These are phyloP conservation scores for Homalodisca vitripennis DNA, from an alignment of 1,140 invertebrate species.

Conservation along the genomic window DNA sequence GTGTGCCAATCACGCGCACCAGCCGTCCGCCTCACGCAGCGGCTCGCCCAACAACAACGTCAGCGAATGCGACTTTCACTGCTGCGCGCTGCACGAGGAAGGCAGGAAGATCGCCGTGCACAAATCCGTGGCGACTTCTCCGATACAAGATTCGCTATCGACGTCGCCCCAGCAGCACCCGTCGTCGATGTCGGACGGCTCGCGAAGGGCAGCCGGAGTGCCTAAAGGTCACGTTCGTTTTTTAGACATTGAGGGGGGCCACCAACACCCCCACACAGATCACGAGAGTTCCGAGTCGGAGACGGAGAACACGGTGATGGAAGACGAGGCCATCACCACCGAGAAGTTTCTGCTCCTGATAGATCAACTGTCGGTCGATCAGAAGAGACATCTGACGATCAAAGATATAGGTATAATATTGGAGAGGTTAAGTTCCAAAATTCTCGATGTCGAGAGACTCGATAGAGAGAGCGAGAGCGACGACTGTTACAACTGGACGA, in stretches of 20 bases:
- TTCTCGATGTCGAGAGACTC: conserved; percentile 87
- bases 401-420: conserved; percentile 94
- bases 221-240: conserved; percentile 67
- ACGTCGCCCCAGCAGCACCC: conserved; percentile 60
- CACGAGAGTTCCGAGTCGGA: conserved; percentile 88
- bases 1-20: conserved; percentile 71
- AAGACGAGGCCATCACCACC: conserved; percentile 82
- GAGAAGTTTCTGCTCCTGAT: conserved; percentile 90
- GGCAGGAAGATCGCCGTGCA: conserved; percentile 84
- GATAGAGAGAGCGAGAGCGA: conserved; percentile 88
- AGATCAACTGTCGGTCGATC: conserved; percentile 87
- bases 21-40: conserved; percentile 60
- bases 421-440: conserved; percentile 87
- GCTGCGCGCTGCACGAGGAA: conserved; percentile 89
- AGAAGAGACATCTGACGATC: conserved; percentile 86
- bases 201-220: conserved; percentile 24
- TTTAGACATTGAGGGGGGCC: conserved; percentile 63
- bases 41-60: conserved; percentile 58
- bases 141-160: conserved; percentile 79
- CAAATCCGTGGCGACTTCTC: conserved; percentile 86
- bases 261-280: conserved; percentile 49
- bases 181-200: conserved; percentile 50
- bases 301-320: conserved; percentile 87
- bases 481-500: conserved; percentile 93
- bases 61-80: conserved; percentile 91